Base-by-base conservation (phyloP, 2,888 invertebrate genomes). In the Pyrocoelia pectoralis region DNA sequence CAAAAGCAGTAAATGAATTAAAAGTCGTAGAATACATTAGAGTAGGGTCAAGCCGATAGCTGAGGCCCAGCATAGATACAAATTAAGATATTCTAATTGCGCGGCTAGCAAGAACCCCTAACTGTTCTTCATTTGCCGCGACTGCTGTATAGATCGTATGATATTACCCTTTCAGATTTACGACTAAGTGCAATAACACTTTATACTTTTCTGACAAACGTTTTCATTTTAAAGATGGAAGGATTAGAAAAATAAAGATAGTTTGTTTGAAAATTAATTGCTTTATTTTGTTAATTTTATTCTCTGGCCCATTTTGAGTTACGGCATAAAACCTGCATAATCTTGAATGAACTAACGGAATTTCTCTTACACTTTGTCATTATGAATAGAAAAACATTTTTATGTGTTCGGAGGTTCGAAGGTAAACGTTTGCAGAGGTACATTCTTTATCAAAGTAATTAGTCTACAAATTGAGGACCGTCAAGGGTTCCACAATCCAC, bases 31-130 rank as follows among this genome's bases (percentile, higher is more conserved):
- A 79, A 80, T 79, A 78, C 71, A 79, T 79, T 78, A 79, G 72
- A 70, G 70, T 73, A 78, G 80, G 80, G 80, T 80, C 81, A 80
- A 79, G 77, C 79, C 74, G 80, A 80, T 80, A 78, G 74, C 78
- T 74, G 76, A 84, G 82, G 83, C 83, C 83, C 70, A 76, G 84
- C 83, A 68, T 81, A 79, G 87, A 87, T 87, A 86, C 85, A 86
- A 87, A 88, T 88, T 88, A 87, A 88, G 87, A 88, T 88, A 88
- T 88, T 88, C 86, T 87, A 87, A 87, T 87, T 86, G 76, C 71
- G 70, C 72, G 73, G 70, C 73, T 73, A 74, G 75, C 76, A 77
- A 77, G 77, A 78, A 77, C 77, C 72, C 74, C 69, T 71, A 72
- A 71, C 65, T 59, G 58, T 62, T 66, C 66, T 73, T 75, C 71